These are phyloP conservation scores for Paralvinella palmiformis DNA, from an alignment of 1,140 invertebrate genomes.

Conservation along the genomic window DNA sequence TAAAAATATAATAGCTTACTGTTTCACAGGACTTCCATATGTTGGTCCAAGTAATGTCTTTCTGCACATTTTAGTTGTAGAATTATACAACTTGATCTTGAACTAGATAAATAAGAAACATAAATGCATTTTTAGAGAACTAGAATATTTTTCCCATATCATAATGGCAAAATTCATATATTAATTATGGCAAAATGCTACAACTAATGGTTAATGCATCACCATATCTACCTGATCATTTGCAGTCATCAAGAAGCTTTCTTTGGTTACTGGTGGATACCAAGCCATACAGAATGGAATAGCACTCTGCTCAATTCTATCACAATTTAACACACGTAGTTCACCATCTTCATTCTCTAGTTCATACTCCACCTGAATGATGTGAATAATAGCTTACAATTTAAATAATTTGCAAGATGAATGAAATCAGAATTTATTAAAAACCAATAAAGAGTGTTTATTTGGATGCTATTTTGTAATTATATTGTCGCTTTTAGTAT, in stretches of 20 bases:
- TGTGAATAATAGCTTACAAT: not conserved
- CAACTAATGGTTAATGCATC: not conserved
- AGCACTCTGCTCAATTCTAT: conserved; percentile 59
- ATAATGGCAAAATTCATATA: not conserved
- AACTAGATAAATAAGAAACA: conserved; percentile 49
- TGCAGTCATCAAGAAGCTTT: conserved; percentile 47
- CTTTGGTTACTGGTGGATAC: conserved; percentile 49
- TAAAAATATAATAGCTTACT: conserved; percentile 40
- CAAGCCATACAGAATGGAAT: conserved; percentile 55
- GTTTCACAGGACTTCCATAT: conserved; percentile 58
- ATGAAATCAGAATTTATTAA: too few species aligned
- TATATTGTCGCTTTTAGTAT: too few species aligned
- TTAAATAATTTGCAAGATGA: too few species aligned
- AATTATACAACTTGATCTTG: conserved; percentile 64
- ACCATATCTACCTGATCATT: conserved; percentile 49
- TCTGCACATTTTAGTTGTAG: conserved; percentile 58
- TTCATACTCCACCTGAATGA: conserved; percentile 64
- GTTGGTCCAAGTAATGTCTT: conserved; percentile 62
- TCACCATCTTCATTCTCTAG: conserved; percentile 53
- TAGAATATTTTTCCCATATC: not conserved
- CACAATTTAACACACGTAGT: conserved; percentile 45
- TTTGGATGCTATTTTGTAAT: too few species aligned
- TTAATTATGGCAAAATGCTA: not conserved
- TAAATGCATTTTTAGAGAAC: not conserved
- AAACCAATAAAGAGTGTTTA: too few species aligned